Evolutionary conservation across 2,113 vertebrate species (phyloP).

Genomic region (Hypocryptadius cinnamomeus): DNA sequence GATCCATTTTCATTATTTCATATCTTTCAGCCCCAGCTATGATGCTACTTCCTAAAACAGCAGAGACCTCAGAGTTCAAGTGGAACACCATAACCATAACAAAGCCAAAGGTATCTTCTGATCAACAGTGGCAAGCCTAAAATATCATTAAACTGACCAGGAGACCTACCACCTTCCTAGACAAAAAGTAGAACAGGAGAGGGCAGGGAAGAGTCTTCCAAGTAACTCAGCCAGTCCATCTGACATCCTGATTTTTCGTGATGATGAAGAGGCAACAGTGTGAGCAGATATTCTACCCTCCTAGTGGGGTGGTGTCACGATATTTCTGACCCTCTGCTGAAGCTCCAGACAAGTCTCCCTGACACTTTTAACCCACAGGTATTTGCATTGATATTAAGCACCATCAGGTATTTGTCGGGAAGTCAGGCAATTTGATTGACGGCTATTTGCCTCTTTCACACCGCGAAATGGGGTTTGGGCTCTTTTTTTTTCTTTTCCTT

Average conservation of each 20-base stretch:
- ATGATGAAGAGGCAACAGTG: not conserved
- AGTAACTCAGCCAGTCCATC: not conserved
- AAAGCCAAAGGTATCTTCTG: not conserved
- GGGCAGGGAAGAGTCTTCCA: not conserved
- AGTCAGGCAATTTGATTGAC: not conserved
- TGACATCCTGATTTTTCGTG: not conserved
- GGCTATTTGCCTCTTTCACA: not conserved
- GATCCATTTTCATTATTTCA: not conserved
- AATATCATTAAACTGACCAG: not conserved
- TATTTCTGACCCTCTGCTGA: not conserved
- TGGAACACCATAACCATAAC: not conserved
- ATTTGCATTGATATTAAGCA: not conserved
- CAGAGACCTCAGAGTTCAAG: not conserved
- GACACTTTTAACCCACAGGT: not conserved
- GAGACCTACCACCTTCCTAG: not conserved
- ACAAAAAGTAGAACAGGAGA: not conserved
- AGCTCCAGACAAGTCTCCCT: not conserved
- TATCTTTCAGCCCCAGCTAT: not conserved
- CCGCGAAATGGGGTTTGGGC: not conserved
- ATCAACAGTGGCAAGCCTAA: not conserved
- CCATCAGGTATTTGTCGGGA: not conserved
- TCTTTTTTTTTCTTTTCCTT: not conserved
- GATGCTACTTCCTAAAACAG: not conserved
- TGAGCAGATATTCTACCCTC: not conserved
- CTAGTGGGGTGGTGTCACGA: not conserved